Percentiles rank a stretch among this genome's conserved stretches.
Conservation (phyloP, 2,113 vertebrate genomes). For the Mobula hypostoma region DNA sequence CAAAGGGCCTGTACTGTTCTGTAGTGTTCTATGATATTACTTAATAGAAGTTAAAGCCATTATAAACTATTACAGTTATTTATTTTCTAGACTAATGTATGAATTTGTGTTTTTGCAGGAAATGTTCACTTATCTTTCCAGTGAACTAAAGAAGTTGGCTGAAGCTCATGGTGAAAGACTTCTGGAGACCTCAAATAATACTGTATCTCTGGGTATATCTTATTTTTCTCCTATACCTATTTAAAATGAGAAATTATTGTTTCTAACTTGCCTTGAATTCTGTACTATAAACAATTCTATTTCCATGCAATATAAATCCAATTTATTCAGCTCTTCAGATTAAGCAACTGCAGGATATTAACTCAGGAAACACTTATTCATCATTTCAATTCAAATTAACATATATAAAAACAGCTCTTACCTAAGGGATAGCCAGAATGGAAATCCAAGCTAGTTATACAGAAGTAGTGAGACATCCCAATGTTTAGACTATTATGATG, state of each 20-base stretch:
- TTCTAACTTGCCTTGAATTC: background rate
- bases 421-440: background rate
- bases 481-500: background rate
- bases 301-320: background rate
- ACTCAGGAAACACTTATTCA: background rate
- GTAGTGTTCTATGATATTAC: too few relatives aligned
- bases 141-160: conserved; percentile 77
- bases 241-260: background rate
- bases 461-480: background rate
- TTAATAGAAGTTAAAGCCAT: background rate
- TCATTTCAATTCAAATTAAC: background rate
- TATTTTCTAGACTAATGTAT: conserved; percentile 38
- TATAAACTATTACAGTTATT: conserved; percentile 21
- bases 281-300: conserved; percentile 10
- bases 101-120: conserved; percentile 63
- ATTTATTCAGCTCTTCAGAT: conserved; percentile 29
- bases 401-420: background rate
- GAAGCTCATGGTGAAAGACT: conserved; percentile 74
- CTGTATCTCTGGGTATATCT: conserved; percentile 83
- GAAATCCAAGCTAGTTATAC: background rate
- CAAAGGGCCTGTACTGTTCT: too few relatives aligned
- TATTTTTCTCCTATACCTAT: background rate
- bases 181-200: conserved; percentile 83
- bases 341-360: conserved; percentile 26
- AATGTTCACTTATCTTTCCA: conserved; percentile 78